A percentile compares a stretch with the other conserved stretches of the same genome.
phyloP scores from a whole-genome alignment of 2,797 vertebrate species.

The Pseudomugil tenellus region DNA sequence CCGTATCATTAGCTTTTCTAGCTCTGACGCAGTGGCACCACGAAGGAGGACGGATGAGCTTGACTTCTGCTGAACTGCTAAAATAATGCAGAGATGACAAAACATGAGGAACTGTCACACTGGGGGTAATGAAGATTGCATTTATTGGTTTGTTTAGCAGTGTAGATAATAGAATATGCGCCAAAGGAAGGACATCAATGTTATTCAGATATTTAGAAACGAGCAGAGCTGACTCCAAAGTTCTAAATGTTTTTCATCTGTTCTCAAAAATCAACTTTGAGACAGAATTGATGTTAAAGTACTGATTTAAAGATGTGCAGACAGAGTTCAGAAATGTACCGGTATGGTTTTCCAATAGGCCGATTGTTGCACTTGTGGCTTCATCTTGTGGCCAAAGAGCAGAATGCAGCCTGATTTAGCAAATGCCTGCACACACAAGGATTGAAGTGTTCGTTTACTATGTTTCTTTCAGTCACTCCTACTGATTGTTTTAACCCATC shows the following conservation, averaged over 20 bases:
- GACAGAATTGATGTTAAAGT: slow-evolving; percentile 11
- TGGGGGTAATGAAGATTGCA: slow-evolving; percentile 18
- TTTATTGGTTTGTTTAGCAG: slow-evolving; percentile 52
- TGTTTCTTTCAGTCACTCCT: neutral
- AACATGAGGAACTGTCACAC: slow-evolving; percentile 13
- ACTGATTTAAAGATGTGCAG: neutral
- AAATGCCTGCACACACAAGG: too few species aligned
- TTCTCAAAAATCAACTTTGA: neutral
- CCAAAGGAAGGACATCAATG: neutral
- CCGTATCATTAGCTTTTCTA: slow-evolving; percentile 66
- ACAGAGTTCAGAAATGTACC: too few species aligned
- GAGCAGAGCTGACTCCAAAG: neutral
- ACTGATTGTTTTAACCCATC: neutral
- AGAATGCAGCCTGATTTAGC: slow-evolving; percentile 3
- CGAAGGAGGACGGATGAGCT: slow-evolving; percentile 4
- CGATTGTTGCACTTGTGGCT: slow-evolving; percentile 14
- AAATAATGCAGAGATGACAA: slow-evolving; percentile 6
- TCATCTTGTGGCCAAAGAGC: slow-evolving; percentile 59
- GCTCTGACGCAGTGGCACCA: slow-evolving; percentile 20
- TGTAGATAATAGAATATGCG: slow-evolving; percentile 24
- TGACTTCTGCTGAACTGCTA: slow-evolving; percentile 4
- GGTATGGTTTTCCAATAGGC: too few species aligned
- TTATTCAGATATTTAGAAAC: neutral
- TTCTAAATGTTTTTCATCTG: neutral
- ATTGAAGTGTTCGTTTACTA: too few species aligned